Evolutionary conservation across 2,113 vertebrate species (phyloP), one percentile per base, ranked within the genome.

Genomic region (Mellivora capensis): DNA sequence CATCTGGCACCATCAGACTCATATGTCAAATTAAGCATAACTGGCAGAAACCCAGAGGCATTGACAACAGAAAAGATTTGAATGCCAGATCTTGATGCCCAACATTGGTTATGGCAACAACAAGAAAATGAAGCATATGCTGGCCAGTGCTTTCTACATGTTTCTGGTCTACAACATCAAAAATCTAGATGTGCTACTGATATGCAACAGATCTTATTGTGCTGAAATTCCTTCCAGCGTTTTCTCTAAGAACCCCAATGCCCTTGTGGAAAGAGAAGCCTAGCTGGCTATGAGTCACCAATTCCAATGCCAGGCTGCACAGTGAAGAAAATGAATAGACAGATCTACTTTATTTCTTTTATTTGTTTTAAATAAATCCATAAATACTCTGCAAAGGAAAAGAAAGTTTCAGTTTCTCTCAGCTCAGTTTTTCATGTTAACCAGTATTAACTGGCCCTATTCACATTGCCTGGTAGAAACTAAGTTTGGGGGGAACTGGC

Each of bases 291-390:
- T 69, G 59, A 88, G n/a, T 88, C 59, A 88, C 84, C 34, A n/a
- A 61, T 37, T 29, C n/a, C 54, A 88, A 61, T 20, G 69, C n/a
- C 76, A 83, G 57, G 27, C 49, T 91, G 42, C 18, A n/a, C n/a
- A 72, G 52, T 42, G 31, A 72, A 76, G 71, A 85, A 74, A 85
- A 57, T 52, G 42, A 91, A 44, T 20, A 77, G 39, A 93, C 25
- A 83, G 39, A 9, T 61, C 77, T 54, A 17, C 18, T 54, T 54
- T 54, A 54, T 54, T 54, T 54, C 52, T 72, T 72, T 92, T 83
- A 88, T 71, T 83, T 88, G 77, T 69, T 57, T 62, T 94, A 87
- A 83, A 76, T 87, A 91, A 94, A 92, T 67, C 27, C n/a, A 83
- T 67, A 69, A 59, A 59, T 69, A 49, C 42, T 94, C 49, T 83